Evolutionary conservation across 2,888 invertebrate species (phyloP).

Genomic region (Dynastes grantii): DNA sequence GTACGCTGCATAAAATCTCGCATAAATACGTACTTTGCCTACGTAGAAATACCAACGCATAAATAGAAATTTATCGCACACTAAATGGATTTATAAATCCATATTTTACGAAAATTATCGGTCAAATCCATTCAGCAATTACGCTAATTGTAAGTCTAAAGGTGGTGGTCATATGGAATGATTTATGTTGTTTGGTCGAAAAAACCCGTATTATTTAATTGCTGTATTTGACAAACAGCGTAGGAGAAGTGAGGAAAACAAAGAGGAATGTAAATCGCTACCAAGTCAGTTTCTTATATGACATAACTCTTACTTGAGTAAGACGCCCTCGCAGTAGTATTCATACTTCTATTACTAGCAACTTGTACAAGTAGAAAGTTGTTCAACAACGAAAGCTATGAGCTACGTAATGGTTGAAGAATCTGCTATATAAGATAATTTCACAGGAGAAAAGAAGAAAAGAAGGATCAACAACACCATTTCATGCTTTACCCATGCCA

Average conservation of each 20-base stretch:
- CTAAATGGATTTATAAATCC: conserved; percentile 12
- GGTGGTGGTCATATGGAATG: neutral
- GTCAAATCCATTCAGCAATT: conserved; percentile 1
- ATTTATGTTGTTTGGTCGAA: conserved; percentile 25
- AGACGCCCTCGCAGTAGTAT: too few relatives aligned
- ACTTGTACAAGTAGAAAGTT: too few relatives aligned
- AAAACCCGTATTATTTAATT: neutral
- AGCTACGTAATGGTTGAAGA: too few relatives aligned
- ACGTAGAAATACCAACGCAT: conserved; percentile 13
- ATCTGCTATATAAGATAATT: too few relatives aligned
- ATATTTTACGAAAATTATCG: conserved; percentile 18
- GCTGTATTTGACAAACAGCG: conserved; percentile 14
- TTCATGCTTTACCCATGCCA: too few relatives aligned
- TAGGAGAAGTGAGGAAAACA: conserved; percentile 2
- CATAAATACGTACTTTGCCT: neutral
- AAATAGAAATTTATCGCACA: neutral
- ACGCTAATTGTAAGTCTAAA: neutral
- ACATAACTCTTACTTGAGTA: too few relatives aligned
- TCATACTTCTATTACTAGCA: too few relatives aligned
- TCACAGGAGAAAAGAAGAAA: too few relatives aligned
- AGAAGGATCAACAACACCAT: too few relatives aligned
- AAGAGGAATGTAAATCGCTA: too few relatives aligned
- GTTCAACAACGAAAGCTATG: too few relatives aligned
- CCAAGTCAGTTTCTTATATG: too few relatives aligned
- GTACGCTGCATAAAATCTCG: conserved; percentile 24